Percentiles rank a stretch among this genome's conserved stretches.
These are phyloP conservation scores for Rhodophaea formosa DNA, from an alignment of 2,888 invertebrate species.

Conservation along the genomic window DNA sequence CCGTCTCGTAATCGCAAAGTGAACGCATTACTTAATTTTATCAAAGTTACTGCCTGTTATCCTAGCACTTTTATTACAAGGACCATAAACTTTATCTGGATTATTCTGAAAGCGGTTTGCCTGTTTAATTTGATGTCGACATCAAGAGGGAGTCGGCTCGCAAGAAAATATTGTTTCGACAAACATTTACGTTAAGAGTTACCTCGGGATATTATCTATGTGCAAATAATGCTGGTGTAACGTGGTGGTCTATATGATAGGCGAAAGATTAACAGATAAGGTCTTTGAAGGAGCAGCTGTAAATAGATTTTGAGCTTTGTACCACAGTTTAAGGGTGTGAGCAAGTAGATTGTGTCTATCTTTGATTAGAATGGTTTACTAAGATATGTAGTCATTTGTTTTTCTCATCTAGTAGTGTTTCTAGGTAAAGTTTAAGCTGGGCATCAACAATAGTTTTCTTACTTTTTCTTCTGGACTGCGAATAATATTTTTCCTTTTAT, in stretches of 20 bases:
- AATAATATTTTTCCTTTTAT: no score
- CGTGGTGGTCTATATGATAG: slow-evolving; percentile 26
- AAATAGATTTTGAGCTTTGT: background rate
- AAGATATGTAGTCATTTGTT: no score
- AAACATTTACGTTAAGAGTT: slow-evolving; percentile 66
- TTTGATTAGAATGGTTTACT: no score
- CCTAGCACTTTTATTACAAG: slow-evolving; percentile 42
- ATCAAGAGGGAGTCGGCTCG: slow-evolving; percentile 57
- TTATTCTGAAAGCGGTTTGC: slow-evolving; percentile 54
- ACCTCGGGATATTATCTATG: slow-evolving; percentile 54
- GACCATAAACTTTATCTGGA: slow-evolving; percentile 65
- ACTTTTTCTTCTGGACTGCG: no score
- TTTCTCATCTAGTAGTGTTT: no score
- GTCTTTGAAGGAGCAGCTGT: background rate
- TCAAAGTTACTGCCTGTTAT: slow-evolving; percentile 39
- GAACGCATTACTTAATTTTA: slow-evolving; percentile 43
- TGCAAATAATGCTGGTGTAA: slow-evolving; percentile 49
- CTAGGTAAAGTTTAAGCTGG: no score
- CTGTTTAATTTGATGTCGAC: slow-evolving; percentile 77
- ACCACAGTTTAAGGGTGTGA: no score
- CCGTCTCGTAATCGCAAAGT: slow-evolving; percentile 3
- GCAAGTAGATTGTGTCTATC: no score
- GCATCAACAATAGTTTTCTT: no score
- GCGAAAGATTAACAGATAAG: slow-evolving; percentile 19
- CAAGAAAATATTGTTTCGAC: slow-evolving; percentile 72